Conservation (phyloP, 2,113 vertebrate species). For the Laterallus jamaicensis region DNA sequence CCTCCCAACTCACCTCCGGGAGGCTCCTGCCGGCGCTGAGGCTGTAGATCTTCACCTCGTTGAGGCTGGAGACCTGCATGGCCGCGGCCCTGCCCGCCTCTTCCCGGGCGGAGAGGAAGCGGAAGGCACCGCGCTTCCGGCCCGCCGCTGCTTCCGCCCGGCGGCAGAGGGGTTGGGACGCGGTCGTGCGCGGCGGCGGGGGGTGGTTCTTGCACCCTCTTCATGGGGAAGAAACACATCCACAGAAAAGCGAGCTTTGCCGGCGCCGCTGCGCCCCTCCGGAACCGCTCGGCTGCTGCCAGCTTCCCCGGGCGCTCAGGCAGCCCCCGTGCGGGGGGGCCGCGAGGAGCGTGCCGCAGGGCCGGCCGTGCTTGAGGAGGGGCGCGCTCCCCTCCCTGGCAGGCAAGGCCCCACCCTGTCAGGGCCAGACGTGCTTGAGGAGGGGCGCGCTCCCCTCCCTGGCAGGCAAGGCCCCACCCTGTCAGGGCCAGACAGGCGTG, state of each 20-base stretch:
- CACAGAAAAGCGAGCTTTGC: background rate
- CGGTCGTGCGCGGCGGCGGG: too few relatives aligned
- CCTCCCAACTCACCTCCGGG: constrained; percentile 85
- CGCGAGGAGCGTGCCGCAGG: too few relatives aligned
- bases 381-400: too few relatives aligned
- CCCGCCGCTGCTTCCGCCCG: rapidly evolving
- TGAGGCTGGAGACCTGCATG: constrained; percentile 96
- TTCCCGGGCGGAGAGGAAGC: background rate
- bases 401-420: too few relatives aligned
- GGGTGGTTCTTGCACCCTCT: rapidly evolving
- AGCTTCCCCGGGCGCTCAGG: rapidly evolving
- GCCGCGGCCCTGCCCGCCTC: background rate
- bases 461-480: too few relatives aligned
- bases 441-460: too few relatives aligned
- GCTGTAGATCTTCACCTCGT: constrained; percentile 97
- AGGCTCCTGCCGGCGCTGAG: constrained; percentile 95
- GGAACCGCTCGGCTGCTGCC: background rate
- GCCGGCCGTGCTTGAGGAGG: too few relatives aligned
- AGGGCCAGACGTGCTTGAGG: too few relatives aligned
- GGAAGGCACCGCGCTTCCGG: background rate
- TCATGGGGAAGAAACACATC: background rate
- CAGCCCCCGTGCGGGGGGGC: rapidly evolving
- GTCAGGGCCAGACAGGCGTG: too few relatives aligned
- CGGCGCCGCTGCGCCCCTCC: rapidly evolving
- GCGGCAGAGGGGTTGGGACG: too few relatives aligned